phyloP scores from a whole-genome alignment of 2,888 invertebrate species.

The Eupsilia transversa region DNA sequence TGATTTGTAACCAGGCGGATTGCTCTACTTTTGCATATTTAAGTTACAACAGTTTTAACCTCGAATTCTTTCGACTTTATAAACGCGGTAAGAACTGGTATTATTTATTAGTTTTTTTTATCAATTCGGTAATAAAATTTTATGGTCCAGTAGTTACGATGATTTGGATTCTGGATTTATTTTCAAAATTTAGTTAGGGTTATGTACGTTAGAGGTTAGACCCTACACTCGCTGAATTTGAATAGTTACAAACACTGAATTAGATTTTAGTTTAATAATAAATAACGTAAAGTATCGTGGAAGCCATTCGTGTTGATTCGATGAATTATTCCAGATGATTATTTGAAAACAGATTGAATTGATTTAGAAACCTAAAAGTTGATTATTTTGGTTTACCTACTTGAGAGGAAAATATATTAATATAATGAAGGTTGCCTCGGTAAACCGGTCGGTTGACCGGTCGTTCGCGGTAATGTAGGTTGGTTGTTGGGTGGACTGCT shows the following conservation, averaged over 20 bases:
- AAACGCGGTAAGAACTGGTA: slow-evolving; percentile 44
- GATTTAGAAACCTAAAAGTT: neutral
- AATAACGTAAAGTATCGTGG: neutral
- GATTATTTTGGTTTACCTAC: neutral
- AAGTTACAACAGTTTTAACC: slow-evolving; percentile 20
- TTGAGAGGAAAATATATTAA: neutral
- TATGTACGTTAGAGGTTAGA: neutral
- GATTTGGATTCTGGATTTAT: slow-evolving; percentile 26
- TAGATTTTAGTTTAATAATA: slow-evolving; percentile 1
- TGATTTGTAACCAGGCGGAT: neutral
- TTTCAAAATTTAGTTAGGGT: neutral
- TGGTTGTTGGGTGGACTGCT: too few species aligned
- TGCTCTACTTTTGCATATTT: slow-evolving; percentile 33
- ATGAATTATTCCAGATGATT: neutral
- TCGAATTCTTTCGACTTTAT: slow-evolving; percentile 17
- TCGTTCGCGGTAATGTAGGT: too few species aligned
- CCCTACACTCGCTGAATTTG: neutral
- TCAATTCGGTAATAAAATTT: slow-evolving; percentile 30
- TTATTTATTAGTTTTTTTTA: slow-evolving; percentile 21
- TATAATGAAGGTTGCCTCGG: neutral
- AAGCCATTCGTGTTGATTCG: neutral
- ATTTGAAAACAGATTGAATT: neutral
- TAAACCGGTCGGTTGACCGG: too few species aligned
- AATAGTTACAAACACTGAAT: slow-evolving; percentile 5
- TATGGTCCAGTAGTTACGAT: slow-evolving; percentile 23